Evolutionary conservation across 2,797 vertebrate genomes (phyloP), one percentile per base, ranked within the genome.

Genomic region (Cheirogaleus major): DNA sequence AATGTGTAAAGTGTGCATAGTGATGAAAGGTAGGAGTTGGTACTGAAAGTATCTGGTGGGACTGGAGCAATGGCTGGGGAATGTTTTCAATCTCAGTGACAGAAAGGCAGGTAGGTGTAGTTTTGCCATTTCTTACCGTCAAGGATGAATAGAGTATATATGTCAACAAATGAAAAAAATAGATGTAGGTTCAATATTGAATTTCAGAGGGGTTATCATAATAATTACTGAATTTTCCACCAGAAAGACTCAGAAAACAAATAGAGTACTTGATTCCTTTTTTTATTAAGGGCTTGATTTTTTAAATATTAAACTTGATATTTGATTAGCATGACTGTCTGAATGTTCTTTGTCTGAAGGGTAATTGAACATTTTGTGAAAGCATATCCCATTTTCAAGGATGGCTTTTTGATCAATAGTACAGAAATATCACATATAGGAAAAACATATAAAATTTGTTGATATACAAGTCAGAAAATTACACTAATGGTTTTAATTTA

Each of bases 21-120:
- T 95, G 97, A 91, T 97, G 98, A 98, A 98, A 98, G 93, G 76
- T 84, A 94, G 91, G 97, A 90, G 87, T 96, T 97, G 79, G 86
- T 96, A 93, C 94, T 93, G 95, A 93, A 89, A 96, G 94, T 96
- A 85, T 96, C 91, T 97, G 93, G 76, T 96, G 93, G 50, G 78
- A 96, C 93, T 97, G 91, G 91, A 96, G 75, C 90, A 94, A 93
- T 89, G 95, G 67, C 96, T 97, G 79, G 96, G 52, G 0, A 5
- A 92, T 95, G 83, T 96, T 97, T 95, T 97, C 90, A 96, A 91
- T 95, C 72, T 97, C 89, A 98, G 38, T 59, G 89, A 92, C 96
- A 22, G 95, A 45, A 52, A 95, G 27, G 43, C 69, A 93, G 70
- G 67, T 96, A 91, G 93, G 94, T 70, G 22, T 65, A 94, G 48